A percentile compares a stretch with the other conserved stretches of the same genome.
phyloP scores from a whole-genome alignment of 2,888 invertebrate species.

The Heliconius aoede region DNA sequence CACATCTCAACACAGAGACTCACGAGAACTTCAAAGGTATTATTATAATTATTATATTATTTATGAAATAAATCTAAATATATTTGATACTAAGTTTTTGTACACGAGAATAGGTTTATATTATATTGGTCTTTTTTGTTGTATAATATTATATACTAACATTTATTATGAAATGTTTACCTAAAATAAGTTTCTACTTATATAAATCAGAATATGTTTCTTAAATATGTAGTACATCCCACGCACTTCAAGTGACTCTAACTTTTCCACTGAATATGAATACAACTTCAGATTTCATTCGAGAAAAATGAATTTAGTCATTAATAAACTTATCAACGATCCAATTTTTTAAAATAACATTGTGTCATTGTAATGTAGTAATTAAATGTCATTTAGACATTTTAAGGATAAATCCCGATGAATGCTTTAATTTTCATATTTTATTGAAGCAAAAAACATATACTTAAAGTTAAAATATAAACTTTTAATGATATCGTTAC shows the following conservation, averaged over 20 bases:
- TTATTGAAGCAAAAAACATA: neutral
- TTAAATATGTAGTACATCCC: neutral
- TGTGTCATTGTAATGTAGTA: neutral
- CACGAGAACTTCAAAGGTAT: conserved; percentile 85
- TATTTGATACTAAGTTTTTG: neutral
- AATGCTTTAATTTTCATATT: neutral
- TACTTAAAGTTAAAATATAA: no score
- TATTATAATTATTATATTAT: conserved; percentile 2
- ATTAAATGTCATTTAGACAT: neutral
- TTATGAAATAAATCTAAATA: neutral
- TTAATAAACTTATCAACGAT: neutral
- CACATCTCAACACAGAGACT: conserved; percentile 79
- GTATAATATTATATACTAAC: neutral
- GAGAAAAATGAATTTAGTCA: neutral
- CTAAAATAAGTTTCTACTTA: neutral
- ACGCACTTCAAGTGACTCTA: neutral
- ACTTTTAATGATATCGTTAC: neutral
- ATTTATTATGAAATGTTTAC: neutral
- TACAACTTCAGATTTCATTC: neutral
- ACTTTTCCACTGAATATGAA: neutral
- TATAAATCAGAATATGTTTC: neutral
- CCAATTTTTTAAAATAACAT: neutral
- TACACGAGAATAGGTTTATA: neutral
- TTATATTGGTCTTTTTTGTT: neutral
- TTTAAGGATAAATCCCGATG: neutral